Evolutionary conservation across 1,140 invertebrate genomes (phyloP).

Genomic region (Microplitis mediator): DNA sequence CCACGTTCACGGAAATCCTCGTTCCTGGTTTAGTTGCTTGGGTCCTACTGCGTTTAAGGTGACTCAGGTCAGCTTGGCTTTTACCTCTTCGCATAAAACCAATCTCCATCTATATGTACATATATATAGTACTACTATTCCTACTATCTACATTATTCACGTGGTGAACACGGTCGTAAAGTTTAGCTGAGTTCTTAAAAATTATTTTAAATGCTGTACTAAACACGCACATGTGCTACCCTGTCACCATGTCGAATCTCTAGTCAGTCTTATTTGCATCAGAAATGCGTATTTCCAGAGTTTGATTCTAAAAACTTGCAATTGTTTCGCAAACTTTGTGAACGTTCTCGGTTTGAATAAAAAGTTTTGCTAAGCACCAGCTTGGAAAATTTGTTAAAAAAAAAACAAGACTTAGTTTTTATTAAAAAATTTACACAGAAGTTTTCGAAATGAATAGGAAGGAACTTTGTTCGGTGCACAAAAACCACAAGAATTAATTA

Average conservation of each 20-base stretch:
- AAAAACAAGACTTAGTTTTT: too few relatives aligned
- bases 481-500: too few relatives aligned
- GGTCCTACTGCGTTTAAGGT: not conserved
- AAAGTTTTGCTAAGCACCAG: too few relatives aligned
- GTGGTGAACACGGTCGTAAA: not conserved
- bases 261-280: not conserved
- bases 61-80: not conserved
- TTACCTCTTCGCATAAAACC: not conserved
- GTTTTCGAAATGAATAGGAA: too few relatives aligned
- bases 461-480: too few relatives aligned
- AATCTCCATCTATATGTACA: not conserved
- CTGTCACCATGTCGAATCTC: not conserved
- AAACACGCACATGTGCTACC: not conserved
- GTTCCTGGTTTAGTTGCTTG: not conserved
- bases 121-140: not conserved
- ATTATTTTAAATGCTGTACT: too few relatives aligned
- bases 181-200: too few relatives aligned
- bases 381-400: too few relatives aligned
- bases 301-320: not conserved
- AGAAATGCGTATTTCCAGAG: not conserved
- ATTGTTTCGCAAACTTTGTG: not conserved
- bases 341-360: not conserved
- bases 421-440: too few relatives aligned
- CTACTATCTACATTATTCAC: not conserved
- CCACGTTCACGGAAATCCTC: slow-evolving; percentile 20